phyloP scores from a whole-genome alignment of 2,797 vertebrate species.

The Scyliorhinus canicula region DNA sequence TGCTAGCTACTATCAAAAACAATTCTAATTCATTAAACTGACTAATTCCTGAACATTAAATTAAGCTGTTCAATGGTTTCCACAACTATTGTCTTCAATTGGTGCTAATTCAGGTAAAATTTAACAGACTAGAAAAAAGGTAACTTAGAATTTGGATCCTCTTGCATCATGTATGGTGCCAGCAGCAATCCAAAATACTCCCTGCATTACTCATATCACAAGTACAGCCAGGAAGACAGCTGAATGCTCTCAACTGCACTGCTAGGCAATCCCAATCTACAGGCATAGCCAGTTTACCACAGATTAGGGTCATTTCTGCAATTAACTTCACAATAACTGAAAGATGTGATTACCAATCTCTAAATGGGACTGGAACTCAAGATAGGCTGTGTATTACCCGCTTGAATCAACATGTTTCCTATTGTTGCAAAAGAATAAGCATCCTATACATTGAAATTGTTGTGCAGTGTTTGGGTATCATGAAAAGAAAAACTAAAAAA shows the following conservation, averaged over 20 bases:
- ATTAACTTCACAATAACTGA: not conserved
- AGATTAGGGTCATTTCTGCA: not conserved
- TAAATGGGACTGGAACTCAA: not conserved
- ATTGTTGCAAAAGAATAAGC: not conserved
- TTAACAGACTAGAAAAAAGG: slow-evolving; percentile 17
- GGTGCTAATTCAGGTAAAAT: slow-evolving; percentile 29
- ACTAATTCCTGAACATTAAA: slow-evolving; percentile 29
- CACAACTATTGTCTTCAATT: slow-evolving; percentile 20
- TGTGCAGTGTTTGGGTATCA: not conserved
- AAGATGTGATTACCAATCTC: not conserved
- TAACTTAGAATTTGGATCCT: not conserved
- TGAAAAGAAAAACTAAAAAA: not conserved
- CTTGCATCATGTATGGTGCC: slow-evolving; percentile 11
- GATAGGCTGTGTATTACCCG: not conserved
- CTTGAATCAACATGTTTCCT: not conserved
- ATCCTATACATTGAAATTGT: not conserved
- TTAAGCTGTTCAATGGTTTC: not conserved
- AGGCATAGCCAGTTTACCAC: not conserved
- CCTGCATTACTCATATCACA: not conserved
- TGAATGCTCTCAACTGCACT: not conserved
- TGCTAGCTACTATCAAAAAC: slow-evolving; percentile 36
- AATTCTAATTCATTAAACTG: slow-evolving; percentile 22
- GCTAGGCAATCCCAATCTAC: not conserved
- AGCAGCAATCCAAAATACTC: not conserved
- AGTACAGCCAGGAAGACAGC: not conserved